Evolutionary conservation across 2,888 invertebrate genomes (phyloP).

Genomic region (Ophion costatus): DNA sequence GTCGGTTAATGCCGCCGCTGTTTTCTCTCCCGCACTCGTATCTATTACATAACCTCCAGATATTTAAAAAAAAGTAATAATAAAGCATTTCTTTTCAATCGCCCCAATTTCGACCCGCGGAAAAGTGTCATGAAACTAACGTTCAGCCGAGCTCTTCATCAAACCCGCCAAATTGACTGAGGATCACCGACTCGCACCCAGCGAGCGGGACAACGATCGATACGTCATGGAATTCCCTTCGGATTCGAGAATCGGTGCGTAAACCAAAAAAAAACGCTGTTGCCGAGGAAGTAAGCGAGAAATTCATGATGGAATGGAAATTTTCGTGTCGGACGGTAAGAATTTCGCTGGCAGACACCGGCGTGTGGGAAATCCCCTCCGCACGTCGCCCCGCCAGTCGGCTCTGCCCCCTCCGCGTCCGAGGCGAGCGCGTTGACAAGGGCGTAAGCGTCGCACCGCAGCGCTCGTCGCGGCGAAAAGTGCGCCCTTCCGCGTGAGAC

Average conservation of each 20-base stretch:
- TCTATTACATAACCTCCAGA: no score
- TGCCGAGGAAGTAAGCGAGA: constrained; percentile 19
- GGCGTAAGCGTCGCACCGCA: constrained; percentile 6
- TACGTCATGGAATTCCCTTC: not conserved
- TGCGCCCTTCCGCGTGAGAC: constrained; percentile 15
- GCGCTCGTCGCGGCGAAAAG: not conserved
- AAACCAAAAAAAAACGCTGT: constrained; percentile 5
- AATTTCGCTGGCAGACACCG: constrained; percentile 24
- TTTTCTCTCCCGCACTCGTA: no score
- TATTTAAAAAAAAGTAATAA: no score
- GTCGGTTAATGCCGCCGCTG: no score
- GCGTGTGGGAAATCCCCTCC: constrained; percentile 27
- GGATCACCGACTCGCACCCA: not conserved
- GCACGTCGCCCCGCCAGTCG: constrained; percentile 3
- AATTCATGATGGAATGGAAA: constrained; percentile 32
- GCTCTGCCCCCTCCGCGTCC: constrained; percentile 5
- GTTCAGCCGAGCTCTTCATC: not conserved
- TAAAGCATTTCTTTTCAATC: no score
- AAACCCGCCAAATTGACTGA: not conserved
- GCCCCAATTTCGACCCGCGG: no score
- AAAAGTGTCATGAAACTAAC: no score
- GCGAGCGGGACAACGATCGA: not conserved
- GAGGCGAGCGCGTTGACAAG: not conserved
- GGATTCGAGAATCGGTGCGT: not conserved
- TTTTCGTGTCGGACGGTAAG: constrained; percentile 28